Evolutionary conservation across 2,797 vertebrate species (phyloP).

Genomic region (Micromesistius poutassou): DNA sequence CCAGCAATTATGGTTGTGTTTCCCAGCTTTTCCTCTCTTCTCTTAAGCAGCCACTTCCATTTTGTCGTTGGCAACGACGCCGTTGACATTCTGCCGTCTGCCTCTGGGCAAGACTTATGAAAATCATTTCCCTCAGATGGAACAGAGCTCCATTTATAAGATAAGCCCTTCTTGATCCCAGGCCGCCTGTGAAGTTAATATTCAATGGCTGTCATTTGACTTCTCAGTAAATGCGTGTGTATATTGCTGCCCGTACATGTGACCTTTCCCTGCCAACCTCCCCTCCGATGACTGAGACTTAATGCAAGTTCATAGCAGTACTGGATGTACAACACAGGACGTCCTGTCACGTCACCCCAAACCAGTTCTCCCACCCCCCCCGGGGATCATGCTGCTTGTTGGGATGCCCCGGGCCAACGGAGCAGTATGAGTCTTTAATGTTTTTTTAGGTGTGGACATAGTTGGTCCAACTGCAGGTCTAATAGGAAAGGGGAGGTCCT

Average conservation of each 20-base stretch:
- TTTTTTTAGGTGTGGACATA: constrained; percentile 9
- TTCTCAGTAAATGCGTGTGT: constrained; percentile 15
- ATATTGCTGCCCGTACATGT: constrained; percentile 17
- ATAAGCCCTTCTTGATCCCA: constrained; percentile 45
- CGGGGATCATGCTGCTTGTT: constrained; percentile 28
- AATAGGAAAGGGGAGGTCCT: neutral
- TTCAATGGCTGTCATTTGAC: constrained; percentile 39
- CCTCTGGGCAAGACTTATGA: constrained; percentile 39
- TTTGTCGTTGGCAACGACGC: constrained; percentile 58
- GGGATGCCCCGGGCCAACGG: constrained; percentile 33
- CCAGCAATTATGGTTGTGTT: constrained; percentile 68
- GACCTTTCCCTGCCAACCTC: neutral
- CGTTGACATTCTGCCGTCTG: constrained; percentile 48
- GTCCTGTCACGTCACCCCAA: constrained; percentile 29
- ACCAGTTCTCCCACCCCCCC: constrained; percentile 7
- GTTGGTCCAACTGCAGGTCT: constrained; percentile 8
- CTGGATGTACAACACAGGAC: constrained; percentile 24
- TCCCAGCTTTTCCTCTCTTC: constrained; percentile 49
- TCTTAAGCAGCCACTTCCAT: constrained; percentile 65
- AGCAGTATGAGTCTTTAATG: constrained; percentile 6
- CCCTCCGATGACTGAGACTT: constrained; percentile 6
- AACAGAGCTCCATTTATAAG: constrained; percentile 57
- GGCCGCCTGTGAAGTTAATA: constrained; percentile 35
- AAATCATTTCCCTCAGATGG: constrained; percentile 30
- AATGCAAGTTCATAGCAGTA: constrained; percentile 25